Base-by-base conservation (phyloP, 2,888 invertebrate species). In the Ochropleura plecta region DNA sequence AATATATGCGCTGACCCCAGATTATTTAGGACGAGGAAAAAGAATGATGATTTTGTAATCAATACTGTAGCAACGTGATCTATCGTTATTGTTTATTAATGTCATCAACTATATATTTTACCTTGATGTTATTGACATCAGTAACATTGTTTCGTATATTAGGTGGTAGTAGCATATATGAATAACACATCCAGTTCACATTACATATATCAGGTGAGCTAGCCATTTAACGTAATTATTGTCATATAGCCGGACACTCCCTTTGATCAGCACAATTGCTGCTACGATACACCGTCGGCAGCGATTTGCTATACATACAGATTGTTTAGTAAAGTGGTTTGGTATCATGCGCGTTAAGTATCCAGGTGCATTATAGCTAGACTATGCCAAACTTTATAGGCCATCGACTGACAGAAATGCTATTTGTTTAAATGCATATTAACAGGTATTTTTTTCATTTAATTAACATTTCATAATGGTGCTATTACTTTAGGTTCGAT, bases 211-310 rank as follows among this genome's bases (percentile, higher is more conserved):
- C 48, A 60, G 40, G 12, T 48, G 60, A n/a, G 18, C 59, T 59
- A 18, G 40, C 30, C 46, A 60, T 42, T 60, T 5, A 46, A 59
- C 49, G 46, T 53, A 53, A 76, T 76, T 40, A 60, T 10, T 48
- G 46, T 48, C 42, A 30, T n/a, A 14, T 20, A 51, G 46, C 42
- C 48, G n/a, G 30, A 53, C 9, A 48, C 14, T 46, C 40, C 44
- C 59, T 69, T 48, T 76, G 20, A 76, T 76, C 60, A 60, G 12
- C 76, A 53, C 12, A 48, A 14, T 51, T 40, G 51, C 46, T 46
- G 3, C 9, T 12, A 7, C 30, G 16, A 40, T 20, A 64, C 65
- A 30, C 16, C 46, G 40, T 12, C 14, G 7, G 10, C 2, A 46
- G 16, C 44, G 12, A 14, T 7, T 40, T 30, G 14, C 18, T 10